Evolutionary conservation across 1,140 invertebrate genomes (phyloP).

Genomic region (Aleiodes sp.): DNA sequence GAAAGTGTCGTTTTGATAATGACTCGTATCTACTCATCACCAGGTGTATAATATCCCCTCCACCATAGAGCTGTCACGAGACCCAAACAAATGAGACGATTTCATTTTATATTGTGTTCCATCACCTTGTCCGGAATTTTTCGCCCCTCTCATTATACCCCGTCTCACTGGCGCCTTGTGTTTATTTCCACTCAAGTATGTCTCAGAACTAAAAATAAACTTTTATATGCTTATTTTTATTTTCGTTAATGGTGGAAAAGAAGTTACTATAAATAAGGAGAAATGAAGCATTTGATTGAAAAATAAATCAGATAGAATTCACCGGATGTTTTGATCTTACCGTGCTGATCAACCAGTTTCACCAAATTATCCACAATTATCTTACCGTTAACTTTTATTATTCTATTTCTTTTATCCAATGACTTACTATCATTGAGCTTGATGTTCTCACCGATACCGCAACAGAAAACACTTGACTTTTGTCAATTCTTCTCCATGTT

Average conservation of each 20-base stretch:
- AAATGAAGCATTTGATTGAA: no score
- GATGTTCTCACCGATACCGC: background rate
- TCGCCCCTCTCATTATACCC: background rate
- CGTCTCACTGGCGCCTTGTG: background rate
- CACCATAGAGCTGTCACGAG: background rate
- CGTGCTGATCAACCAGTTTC: slow-evolving; percentile 18
- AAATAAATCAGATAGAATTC: slow-evolving; percentile 9
- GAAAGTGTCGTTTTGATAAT: slow-evolving; percentile 34
- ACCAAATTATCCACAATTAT: background rate
- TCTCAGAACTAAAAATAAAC: background rate
- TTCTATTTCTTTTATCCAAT: background rate
- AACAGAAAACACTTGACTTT: no score
- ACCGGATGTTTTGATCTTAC: slow-evolving; percentile 24
- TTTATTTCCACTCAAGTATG: background rate
- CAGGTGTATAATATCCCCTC: background rate
- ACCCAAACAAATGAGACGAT: background rate
- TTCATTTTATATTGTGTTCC: slow-evolving; percentile 9
- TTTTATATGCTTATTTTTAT: no score
- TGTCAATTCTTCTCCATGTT: no score
- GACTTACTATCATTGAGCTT: background rate
- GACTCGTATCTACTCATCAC: slow-evolving; percentile 3
- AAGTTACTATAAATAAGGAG: no score
- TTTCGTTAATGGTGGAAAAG: no score
- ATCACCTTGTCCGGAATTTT: background rate
- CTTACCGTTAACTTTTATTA: background rate